Conservation (phyloP, 2,888 invertebrate species). For the Xestia sexstrigata region DNA sequence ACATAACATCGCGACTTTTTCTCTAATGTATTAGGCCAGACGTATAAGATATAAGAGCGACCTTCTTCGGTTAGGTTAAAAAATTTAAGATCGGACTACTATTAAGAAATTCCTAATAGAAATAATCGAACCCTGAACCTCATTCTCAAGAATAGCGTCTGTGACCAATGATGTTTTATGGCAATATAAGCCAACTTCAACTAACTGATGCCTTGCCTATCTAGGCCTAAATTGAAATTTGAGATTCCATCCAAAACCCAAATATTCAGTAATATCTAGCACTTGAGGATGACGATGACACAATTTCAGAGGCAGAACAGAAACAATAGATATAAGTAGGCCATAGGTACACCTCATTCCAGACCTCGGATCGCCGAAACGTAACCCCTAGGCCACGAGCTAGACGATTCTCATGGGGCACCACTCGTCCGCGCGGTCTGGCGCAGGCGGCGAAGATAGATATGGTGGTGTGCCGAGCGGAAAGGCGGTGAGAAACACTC, state of each 20-base stretch:
- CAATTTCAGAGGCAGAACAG: constrained; percentile 9
- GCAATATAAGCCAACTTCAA: neutral
- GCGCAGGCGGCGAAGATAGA: neutral
- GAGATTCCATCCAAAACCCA: constrained; percentile 1
- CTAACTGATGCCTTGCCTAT: neutral
- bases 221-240: neutral
- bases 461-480: neutral
- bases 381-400: neutral
- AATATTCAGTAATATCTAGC: constrained; percentile 14
- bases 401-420: neutral
- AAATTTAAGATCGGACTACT: too few species aligned
- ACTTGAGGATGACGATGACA: neutral
- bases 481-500: too few species aligned
- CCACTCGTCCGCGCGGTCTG: neutral
- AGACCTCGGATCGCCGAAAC: neutral
- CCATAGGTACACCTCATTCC: neutral
- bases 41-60: too few species aligned
- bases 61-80: too few species aligned
- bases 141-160: too few species aligned
- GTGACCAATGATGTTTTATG: too few species aligned
- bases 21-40: neutral
- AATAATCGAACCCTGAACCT: too few species aligned
- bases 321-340: constrained; percentile 19
- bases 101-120: too few species aligned
- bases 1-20: neutral